phyloP scores from a whole-genome alignment of 2,113 vertebrate species.

The Noturus placidus region DNA sequence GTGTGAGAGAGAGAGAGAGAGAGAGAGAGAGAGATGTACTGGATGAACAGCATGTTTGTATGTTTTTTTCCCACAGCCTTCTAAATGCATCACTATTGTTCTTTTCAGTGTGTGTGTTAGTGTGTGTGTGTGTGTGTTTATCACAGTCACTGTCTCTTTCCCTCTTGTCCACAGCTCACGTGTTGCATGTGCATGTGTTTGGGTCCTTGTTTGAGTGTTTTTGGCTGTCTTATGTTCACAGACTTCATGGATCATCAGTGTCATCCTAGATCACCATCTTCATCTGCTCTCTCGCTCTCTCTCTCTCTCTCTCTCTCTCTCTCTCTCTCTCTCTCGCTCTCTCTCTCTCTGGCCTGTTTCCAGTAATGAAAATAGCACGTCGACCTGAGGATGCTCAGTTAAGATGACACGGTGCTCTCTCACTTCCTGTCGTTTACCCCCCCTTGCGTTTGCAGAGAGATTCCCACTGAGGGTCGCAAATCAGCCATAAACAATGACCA shows the following conservation, averaged over 20 bases:
- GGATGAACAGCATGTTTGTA: conserved; percentile 68
- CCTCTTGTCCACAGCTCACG: not conserved
- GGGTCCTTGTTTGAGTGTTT: not conserved
- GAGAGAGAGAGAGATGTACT: conserved; percentile 30
- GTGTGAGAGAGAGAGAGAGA: conserved; percentile 44
- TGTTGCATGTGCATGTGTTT: not conserved
- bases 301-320: not conserved
- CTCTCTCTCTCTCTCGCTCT: not conserved
- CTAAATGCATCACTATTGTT: conserved; percentile 89
- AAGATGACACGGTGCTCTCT: conserved; percentile 70
- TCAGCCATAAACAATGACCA: conserved; percentile 46
- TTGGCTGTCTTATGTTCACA: not conserved
- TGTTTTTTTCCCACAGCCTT: conserved; percentile 83
- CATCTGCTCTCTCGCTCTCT: not conserved
- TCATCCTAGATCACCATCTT: not conserved
- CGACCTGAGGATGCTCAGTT: conserved; percentile 65
- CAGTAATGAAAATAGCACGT: conserved; percentile 76
- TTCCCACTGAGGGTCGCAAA: conserved; percentile 66
- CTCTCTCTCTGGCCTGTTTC: conserved; percentile 70
- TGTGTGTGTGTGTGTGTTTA: conserved; percentile 26
- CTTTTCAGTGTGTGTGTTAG: conserved; percentile 35
- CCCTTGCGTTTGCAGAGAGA: conserved; percentile 41
- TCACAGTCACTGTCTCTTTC: conserved; percentile 20
- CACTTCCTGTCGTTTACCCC: conserved; percentile 50
- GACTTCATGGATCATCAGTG: not conserved